phyloP scores from a whole-genome alignment of 2,888 invertebrate genomes.

The Drosophila maculinotata region DNA sequence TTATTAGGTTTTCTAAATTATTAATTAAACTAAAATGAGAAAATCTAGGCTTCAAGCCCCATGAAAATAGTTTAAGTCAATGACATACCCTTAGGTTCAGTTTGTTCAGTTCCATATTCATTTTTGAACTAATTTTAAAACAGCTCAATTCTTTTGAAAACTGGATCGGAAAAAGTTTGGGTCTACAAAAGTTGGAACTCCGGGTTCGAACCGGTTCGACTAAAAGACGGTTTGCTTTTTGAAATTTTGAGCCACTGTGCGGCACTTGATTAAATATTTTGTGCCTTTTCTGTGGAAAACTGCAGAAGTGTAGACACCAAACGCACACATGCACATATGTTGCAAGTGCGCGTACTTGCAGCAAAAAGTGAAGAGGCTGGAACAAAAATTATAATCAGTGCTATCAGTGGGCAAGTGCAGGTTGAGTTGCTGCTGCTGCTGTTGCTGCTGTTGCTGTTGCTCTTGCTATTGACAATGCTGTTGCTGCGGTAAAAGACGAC shows the following conservation, averaged over 20 bases:
- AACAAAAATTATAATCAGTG: constrained; percentile 74
- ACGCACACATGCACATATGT: constrained; percentile 8
- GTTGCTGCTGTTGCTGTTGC: constrained; percentile 12
- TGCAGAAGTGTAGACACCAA: constrained; percentile 36
- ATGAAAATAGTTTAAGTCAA: too few species aligned
- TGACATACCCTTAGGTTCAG: too few species aligned
- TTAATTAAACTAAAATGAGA: too few species aligned
- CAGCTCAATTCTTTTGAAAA: too few species aligned
- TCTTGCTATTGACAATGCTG: constrained; percentile 14
- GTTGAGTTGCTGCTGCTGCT: constrained; percentile 17
- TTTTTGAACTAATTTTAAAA: too few species aligned
- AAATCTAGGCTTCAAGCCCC: too few species aligned
- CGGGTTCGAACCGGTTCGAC: too few species aligned
- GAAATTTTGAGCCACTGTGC: constrained; percentile 44
- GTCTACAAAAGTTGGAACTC: too few species aligned
- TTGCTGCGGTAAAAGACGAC: constrained; percentile 30
- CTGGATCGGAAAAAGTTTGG: too few species aligned
- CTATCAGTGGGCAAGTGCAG: constrained; percentile 62
- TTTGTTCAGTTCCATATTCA: too few species aligned
- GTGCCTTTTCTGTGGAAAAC: constrained; percentile 63
- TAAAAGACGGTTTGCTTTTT: too few species aligned
- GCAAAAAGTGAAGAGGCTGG: constrained; percentile 49
- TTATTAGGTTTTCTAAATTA: too few species aligned
- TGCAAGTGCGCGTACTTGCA: constrained; percentile 34
- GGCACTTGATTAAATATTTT: constrained; percentile 62